Conservation (phyloP, 2,113 vertebrate species). For the Notechis scutatus region DNA sequence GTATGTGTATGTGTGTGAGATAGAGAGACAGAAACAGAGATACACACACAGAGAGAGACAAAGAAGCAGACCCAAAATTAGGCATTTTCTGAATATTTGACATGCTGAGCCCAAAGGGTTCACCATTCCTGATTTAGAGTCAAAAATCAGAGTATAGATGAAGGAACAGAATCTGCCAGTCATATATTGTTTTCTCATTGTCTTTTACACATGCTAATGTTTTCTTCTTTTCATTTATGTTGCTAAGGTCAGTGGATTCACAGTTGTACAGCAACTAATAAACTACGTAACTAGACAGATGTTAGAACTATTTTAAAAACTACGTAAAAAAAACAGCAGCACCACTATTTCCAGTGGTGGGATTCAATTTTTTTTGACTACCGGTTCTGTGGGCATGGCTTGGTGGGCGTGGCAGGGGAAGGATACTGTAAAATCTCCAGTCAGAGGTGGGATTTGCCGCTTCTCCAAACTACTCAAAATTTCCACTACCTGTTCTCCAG, state of each 20-base stretch:
- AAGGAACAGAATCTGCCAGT: not conserved
- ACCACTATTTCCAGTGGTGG: not conserved
- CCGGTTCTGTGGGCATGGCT: too few species aligned
- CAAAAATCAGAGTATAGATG: not conserved
- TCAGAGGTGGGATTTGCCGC: too few species aligned
- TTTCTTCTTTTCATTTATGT: not conserved
- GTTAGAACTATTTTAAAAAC: not conserved
- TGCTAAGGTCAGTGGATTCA: not conserved
- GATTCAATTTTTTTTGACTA: too few species aligned
- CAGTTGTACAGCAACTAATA: not conserved
- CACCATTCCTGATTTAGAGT: not conserved
- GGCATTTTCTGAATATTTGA: not conserved
- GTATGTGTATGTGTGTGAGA: not conserved
- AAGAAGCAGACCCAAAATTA: too few species aligned
- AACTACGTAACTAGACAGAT: not conserved
- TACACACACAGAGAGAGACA: not conserved
- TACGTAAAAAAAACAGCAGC: not conserved
- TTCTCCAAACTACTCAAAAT: too few species aligned
- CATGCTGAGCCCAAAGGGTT: not conserved
- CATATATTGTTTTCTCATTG: not conserved
- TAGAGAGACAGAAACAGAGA: too few species aligned
- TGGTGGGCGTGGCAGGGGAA: too few species aligned
- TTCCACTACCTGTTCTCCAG: too few species aligned
- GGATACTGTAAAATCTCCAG: too few species aligned
- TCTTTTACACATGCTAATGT: not conserved